Percentiles rank a stretch among this genome's conserved stretches.
Evolutionary conservation across 1,140 invertebrate species (phyloP).

Genomic region (Micrasema longulum): DNA sequence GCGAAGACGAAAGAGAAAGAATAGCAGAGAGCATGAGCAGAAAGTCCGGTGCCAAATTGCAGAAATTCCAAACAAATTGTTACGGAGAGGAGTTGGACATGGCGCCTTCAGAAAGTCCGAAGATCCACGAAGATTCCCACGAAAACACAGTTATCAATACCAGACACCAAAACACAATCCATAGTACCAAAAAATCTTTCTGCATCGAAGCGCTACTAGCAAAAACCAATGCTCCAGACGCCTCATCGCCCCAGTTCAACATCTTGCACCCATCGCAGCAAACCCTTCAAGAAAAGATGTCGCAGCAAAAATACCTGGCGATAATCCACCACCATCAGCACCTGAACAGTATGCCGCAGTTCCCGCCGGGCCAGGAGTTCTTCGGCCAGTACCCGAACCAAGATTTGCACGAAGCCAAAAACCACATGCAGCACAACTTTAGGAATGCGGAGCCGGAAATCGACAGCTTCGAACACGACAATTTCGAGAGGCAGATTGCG

Average conservation of each 20-base stretch:
- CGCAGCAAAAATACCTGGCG: constrained; percentile 64
- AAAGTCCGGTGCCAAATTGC: background rate
- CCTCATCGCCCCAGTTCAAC: background rate
- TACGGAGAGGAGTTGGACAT: background rate
- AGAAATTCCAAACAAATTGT: constrained; percentile 1
- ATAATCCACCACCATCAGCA: constrained; percentile 64
- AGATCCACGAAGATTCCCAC: constrained; percentile 9
- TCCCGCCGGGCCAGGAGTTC: constrained; percentile 57
- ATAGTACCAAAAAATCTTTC: constrained; percentile 62
- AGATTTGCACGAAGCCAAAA: background rate
- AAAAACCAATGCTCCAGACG: constrained; percentile 55
- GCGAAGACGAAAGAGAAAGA: constrained; percentile 15
- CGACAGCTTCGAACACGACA: constrained; percentile 47
- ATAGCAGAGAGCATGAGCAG: constrained; percentile 7
- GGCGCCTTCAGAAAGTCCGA: constrained; percentile 17
- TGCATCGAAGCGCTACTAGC: constrained; percentile 66
- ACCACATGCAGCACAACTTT: background rate
- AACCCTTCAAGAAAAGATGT: constrained; percentile 60
- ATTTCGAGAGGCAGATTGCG: constrained; percentile 61
- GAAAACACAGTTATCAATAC: constrained; percentile 44
- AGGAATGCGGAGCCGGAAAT: constrained; percentile 18
- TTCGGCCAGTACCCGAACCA: constrained; percentile 11
- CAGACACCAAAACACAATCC: constrained; percentile 39
- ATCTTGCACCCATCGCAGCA: constrained; percentile 42
- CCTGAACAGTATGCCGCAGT: constrained; percentile 61